Evolutionary conservation across 92 coral and sea anemone genomes (phyloP).

Genomic region (Zoanthus sociatus): DNA sequence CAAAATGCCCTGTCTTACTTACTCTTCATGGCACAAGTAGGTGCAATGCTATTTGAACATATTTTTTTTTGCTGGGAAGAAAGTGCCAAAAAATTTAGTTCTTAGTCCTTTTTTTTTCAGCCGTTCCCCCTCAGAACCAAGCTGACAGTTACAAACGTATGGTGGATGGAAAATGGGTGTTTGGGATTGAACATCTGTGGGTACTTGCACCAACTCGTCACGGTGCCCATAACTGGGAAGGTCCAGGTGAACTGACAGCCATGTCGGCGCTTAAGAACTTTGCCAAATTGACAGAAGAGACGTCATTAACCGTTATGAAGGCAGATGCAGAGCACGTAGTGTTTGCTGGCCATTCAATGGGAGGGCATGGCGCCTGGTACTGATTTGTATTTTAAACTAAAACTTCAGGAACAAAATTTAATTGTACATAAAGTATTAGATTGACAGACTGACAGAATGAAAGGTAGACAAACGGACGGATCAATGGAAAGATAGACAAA

Average conservation of each 20-base stretch:
- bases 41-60: constrained; percentile 9
- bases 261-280: constrained; percentile 85
- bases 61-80: background rate
- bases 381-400: background rate
- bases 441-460: too few relatives aligned
- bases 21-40: constrained; percentile 98
- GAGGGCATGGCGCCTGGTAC: constrained; percentile 99
- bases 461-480: too few relatives aligned
- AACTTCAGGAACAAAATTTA: too few relatives aligned
- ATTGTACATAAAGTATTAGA: too few relatives aligned
- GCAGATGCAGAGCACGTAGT: constrained; percentile 79
- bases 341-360: constrained; percentile 99
- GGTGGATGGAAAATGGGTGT: constrained; percentile 88
- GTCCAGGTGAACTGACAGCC: constrained; percentile 96
- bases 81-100: background rate
- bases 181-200: constrained; percentile 96
- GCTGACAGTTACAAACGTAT: constrained; percentile 99
- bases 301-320: constrained; percentile 73
- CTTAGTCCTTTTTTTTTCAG: constrained; percentile 25
- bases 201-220: constrained; percentile 96
- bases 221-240: constrained; percentile 99
- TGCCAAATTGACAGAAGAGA: constrained; percentile 72
- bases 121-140: constrained; percentile 95
- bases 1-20: constrained; percentile 81
- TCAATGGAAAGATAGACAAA: too few relatives aligned